phyloP scores from a whole-genome alignment of 1,140 invertebrate genomes.

The Melipona quadrifasciata region DNA sequence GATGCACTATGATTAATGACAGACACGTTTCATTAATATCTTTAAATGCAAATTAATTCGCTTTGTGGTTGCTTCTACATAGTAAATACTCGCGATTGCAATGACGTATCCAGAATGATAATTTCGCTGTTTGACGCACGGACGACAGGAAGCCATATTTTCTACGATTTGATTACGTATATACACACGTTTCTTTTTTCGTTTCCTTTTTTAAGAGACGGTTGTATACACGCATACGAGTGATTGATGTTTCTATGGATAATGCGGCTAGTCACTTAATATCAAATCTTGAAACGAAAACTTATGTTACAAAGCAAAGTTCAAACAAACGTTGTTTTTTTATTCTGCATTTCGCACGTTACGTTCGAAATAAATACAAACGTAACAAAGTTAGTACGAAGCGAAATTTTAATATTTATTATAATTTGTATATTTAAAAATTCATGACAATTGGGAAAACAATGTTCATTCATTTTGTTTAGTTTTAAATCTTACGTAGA shows the following conservation, averaged over 20 bases:
- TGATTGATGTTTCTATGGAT: constrained; percentile 15
- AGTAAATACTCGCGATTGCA: neutral
- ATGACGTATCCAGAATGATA: neutral
- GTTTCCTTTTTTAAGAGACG: neutral
- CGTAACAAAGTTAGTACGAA: neutral
- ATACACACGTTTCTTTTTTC: neutral
- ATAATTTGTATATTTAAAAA: neutral
- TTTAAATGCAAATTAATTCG: constrained; percentile 27
- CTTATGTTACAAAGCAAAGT: neutral
- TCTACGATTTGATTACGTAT: neutral
- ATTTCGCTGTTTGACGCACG: neutral
- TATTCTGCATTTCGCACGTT: neutral
- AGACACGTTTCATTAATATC: neutral
- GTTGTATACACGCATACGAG: neutral
- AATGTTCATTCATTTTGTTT: neutral
- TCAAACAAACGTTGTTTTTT: neutral
- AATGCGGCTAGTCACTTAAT: neutral
- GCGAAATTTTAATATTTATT: too few species aligned
- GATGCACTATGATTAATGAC: constrained; percentile 13
- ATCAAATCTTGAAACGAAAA: neutral
- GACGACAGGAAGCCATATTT: constrained; percentile 8
- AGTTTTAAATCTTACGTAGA: neutral
- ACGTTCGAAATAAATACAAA: neutral
- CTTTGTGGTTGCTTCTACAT: neutral
- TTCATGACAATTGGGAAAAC: neutral